Evolutionary conservation across 2,113 vertebrate species (phyloP).

Genomic region (Ammospiza nelsoni): DNA sequence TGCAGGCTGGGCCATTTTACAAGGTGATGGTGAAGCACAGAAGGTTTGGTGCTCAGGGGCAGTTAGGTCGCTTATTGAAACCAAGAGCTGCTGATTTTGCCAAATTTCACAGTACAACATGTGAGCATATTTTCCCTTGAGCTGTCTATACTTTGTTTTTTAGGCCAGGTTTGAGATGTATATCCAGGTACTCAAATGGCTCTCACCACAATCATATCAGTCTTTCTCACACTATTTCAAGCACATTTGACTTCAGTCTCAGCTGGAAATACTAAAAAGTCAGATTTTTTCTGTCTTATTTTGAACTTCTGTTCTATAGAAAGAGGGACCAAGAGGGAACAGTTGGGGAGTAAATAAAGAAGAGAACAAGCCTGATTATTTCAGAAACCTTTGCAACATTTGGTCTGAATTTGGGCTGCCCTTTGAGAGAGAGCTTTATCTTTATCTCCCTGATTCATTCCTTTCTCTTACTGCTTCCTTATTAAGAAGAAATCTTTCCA

Average conservation of each 20-base stretch:
- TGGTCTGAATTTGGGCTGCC: slow-evolving; percentile 19
- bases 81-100: neutral
- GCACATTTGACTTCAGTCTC: neutral
- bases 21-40: neutral
- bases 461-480: slow-evolving; percentile 18
- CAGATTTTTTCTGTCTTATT: neutral
- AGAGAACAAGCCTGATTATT: neutral
- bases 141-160: neutral
- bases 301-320: slow-evolving; percentile 9
- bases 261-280: neutral
- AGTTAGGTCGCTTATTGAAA: neutral
- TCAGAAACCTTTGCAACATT: neutral
- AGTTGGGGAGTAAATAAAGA: neutral
- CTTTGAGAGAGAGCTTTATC: neutral
- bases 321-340: neutral
- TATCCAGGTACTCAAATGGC: neutral
- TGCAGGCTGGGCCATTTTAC: neutral
- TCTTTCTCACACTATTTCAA: neutral
- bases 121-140: neutral
- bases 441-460: slow-evolving; percentile 16
- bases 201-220: neutral
- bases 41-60: neutral
- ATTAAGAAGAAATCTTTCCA: slow-evolving; percentile 28
- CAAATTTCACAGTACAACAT: slow-evolving; percentile 6
- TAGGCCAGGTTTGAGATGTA: neutral